Percentiles rank a stretch among this genome's conserved stretches.
phyloP scores from a whole-genome alignment of 1,140 invertebrate species.

The Papilio xuthus region DNA sequence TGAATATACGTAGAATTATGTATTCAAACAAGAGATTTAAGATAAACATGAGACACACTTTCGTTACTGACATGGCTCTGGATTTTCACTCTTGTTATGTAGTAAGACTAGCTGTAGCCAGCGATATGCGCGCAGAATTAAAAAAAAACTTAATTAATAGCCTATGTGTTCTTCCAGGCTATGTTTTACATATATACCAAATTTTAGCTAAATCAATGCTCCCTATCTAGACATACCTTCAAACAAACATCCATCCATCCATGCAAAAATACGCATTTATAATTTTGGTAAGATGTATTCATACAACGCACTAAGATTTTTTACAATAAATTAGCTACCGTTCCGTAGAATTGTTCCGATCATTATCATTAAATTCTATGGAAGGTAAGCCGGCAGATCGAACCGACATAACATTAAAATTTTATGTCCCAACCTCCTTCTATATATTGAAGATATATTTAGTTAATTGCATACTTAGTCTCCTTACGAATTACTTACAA shows the following conservation, averaged over 20 bases:
- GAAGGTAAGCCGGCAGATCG: background rate
- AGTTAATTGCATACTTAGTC: background rate
- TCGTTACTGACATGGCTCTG: too few species aligned
- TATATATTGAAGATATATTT: background rate
- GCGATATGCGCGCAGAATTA: too few species aligned
- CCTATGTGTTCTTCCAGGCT: too few species aligned
- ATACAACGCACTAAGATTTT: background rate
- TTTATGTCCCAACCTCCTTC: conserved; percentile 2
- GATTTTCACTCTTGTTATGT: too few species aligned
- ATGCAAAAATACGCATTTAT: background rate
- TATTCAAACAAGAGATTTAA: background rate
- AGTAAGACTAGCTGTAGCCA: too few species aligned
- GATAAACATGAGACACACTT: background rate
- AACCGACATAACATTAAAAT: conserved; percentile 21
- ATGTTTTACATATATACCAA: too few species aligned
- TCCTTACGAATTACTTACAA: background rate
- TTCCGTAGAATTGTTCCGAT: background rate
- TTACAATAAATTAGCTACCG: background rate
- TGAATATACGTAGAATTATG: background rate
- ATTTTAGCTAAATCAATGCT: too few species aligned
- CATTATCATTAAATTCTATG: conserved; percentile 21
- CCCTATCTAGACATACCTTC: too few species aligned
- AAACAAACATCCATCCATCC: too few species aligned
- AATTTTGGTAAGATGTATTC: background rate
- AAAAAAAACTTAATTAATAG: too few species aligned